Evolutionary conservation across 2,888 invertebrate species (phyloP), one percentile per base, ranked within the genome.

Genomic region (Nebria salina): DNA sequence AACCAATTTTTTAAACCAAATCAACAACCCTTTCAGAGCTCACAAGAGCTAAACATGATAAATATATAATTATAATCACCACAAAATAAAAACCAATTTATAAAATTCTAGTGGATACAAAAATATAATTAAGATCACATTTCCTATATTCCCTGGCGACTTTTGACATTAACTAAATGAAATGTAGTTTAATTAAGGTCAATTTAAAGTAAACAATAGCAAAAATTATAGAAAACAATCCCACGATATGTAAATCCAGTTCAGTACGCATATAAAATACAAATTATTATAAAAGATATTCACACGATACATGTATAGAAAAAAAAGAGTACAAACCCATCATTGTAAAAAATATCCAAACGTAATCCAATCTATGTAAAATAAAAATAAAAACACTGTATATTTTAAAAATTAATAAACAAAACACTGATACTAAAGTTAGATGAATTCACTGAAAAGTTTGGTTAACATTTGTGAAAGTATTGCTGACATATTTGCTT

Each of bases 381-480:
- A 66, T 6, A 6, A 68, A 68, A n/a, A n/a, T n/a, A 68, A 15
- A 68, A 20, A 68, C 15, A 68, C 9, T 68, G 20, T 8, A 15
- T 25, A 68, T n/a, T 13, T 68, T 25, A 68, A 20, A 20, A 68
- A 7, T 15, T 15, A 65, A 68, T 9, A 68, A 68, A 68, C 68
- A 68, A 68, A 68, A 68, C 20, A 68, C 68, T 25, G 25, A 9
- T 68, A 13, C 9, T 34, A 34, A 34, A 34, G 20, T 34, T 34
- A 34, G 34, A 34, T 34, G 34, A 34, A 54, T 54, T 54, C 54
- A 54, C 54, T 54, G 2, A 68, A 68, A 68, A 25, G 68, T 68
- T 25, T 68, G 68, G 68, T 68, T 68, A 68, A 25, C 26, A 26
- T 68, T 68, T 68, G 20, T 25, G 68, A 68, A 68, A 68, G 68